Evolutionary conservation across 2,113 vertebrate genomes (phyloP).

Genomic region (Lontra canadensis): DNA sequence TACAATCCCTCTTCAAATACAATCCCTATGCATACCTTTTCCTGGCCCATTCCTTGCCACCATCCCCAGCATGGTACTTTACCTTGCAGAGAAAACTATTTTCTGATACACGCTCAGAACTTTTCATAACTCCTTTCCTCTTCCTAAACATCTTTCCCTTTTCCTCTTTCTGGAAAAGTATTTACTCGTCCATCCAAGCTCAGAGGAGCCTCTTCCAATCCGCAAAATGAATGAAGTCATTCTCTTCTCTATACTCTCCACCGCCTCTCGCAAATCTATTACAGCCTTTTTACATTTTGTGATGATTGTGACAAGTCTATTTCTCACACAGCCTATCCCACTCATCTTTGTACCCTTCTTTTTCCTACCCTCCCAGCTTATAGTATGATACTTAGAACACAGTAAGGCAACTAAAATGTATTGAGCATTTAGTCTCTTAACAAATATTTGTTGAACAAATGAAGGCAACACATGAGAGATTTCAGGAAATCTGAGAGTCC

Average conservation of each 20-base stretch:
- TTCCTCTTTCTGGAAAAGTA: slow-evolving; percentile 6
- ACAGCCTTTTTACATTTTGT: neutral
- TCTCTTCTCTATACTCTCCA: neutral
- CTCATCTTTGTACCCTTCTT: neutral
- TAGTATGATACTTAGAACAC: neutral
- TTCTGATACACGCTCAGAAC: neutral
- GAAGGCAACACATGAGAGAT: neutral
- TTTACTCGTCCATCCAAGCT: neutral
- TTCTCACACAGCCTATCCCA: neutral
- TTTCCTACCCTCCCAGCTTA: neutral
- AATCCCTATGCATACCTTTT: neutral
- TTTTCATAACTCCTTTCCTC: neutral
- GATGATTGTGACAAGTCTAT: neutral
- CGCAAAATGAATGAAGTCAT: neutral
- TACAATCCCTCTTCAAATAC: neutral
- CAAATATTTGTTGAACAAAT: slow-evolving; percentile 32
- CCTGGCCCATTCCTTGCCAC: neutral
- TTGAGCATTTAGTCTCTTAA: neutral
- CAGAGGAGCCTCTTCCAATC: neutral
- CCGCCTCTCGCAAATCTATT: neutral
- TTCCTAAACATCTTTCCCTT: neutral
- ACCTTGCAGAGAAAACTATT: neutral
- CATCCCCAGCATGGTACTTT: neutral
- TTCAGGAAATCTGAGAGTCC: neutral
- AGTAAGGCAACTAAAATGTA: neutral